Percentiles rank a stretch among this genome's conserved stretches.
Evolutionary conservation across 2,113 vertebrate species (phyloP).

Genomic region (Corythornis madagascariensis): DNA sequence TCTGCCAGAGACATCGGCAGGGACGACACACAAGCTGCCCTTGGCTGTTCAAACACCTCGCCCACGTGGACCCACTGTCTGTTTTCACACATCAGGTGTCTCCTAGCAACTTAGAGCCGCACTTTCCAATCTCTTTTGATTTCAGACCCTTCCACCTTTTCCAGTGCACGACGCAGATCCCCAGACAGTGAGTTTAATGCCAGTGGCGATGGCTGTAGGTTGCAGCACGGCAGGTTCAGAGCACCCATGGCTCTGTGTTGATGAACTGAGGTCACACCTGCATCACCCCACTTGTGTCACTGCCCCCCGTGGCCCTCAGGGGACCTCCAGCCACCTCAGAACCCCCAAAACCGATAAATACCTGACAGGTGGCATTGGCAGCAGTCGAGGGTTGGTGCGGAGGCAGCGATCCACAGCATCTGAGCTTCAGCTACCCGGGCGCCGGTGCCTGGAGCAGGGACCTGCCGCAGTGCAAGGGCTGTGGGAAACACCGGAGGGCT

Average conservation of each 20-base stretch:
- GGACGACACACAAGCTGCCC: neutral
- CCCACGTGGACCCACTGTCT: neutral
- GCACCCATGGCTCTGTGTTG: accelerated
- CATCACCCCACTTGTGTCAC: neutral
- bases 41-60: neutral
- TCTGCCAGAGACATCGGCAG: neutral
- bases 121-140: neutral
- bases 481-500: neutral
- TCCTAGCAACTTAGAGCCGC: neutral
- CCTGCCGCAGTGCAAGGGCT: accelerated
- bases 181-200: accelerated
- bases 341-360: accelerated
- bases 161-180: accelerated
- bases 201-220: neutral
- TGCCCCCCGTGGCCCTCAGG: neutral
- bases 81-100: neutral
- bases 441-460: accelerated
- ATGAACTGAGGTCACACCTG: accelerated
- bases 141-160: neutral
- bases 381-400: neutral
- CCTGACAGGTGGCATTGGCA: neutral
- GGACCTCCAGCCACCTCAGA: neutral
- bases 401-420: accelerated
- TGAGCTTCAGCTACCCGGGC: accelerated
- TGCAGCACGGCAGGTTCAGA: neutral